Conservation (phyloP, 2,113 vertebrate species). For the Rousettus leschenaultii region DNA sequence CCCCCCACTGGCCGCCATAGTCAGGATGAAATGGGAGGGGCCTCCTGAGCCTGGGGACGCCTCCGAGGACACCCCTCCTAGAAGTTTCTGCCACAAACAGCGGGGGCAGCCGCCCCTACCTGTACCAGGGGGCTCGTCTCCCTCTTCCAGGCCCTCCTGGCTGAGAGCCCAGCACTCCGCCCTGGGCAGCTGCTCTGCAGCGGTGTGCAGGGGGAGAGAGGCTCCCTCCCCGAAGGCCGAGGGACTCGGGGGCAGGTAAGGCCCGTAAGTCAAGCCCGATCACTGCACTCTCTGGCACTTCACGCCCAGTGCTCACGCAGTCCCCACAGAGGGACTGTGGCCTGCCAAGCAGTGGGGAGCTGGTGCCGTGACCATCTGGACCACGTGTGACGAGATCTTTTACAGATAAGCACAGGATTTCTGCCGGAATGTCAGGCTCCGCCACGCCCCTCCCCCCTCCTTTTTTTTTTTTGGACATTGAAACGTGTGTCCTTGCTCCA, state of each 20-base stretch:
- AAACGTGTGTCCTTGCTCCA: conserved; percentile 26
- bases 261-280: background rate
- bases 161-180: rapidly evolving
- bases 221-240: background rate
- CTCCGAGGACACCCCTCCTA: background rate
- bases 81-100: background rate
- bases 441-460: background rate
- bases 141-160: background rate
- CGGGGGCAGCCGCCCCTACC: background rate
- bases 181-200: background rate
- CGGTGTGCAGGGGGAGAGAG: too few species aligned
- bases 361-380: background rate
- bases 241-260: background rate
- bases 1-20: background rate
- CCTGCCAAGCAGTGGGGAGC: background rate
- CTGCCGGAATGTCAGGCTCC: conserved; percentile 1
- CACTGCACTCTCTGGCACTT: background rate
- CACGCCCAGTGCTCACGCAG: background rate
- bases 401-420: background rate
- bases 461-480: background rate
- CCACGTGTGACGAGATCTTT: background rate
- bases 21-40: background rate
- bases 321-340: background rate
- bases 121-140: background rate
- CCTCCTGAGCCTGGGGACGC: too few species aligned